Evolutionary conservation across 2,113 vertebrate species (phyloP), one percentile per base, ranked within the genome.

Genomic region (Alethe castanea): DNA sequence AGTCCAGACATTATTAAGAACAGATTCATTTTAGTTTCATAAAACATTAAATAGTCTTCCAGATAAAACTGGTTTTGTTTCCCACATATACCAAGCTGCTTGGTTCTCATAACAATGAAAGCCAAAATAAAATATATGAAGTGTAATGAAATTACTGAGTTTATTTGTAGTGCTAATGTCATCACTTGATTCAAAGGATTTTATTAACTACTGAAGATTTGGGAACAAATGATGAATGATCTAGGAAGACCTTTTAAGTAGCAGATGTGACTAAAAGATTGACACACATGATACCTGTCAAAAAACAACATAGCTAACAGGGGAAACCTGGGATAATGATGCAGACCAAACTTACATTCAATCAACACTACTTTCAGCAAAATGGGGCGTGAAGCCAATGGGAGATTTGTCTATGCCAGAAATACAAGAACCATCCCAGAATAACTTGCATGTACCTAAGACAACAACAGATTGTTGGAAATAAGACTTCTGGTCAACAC

Each of bases 41-140:
- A 70, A 95, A 88, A 91, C 35, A 88, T 91, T 90, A 90, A 94
- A 40, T 54, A 82, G 33, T 33, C 14, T 61, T 66, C 35, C 64
- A 76, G 50, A 96, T 91, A 95, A 96, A 95, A 81, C 60, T 94
- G 33, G 12, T 24, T 94, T 94, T 86, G 64, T 78, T 94, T 95
- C 53, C 57, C 77, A 56, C 13, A 70, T 38, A 54, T 90, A 80
- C 22, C 54, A 64, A 70, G 70, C 79, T 86, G 28, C 52, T 95
- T 92, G 78, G 25, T 80, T 87, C 60, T 94, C 82, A 95, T 56
- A 93, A 92, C 57, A 79, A 52, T 53, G 36, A 84, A 88, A 94
- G 35, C 9, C 23, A 91, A 91, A 90, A 87, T 77, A 95, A 95
- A 95, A 80, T 81, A 89, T 28, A 25, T 91, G 50, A 93, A 81